phyloP scores from a whole-genome alignment of 2,888 invertebrate genomes.

The Coleophora flavipennella region DNA sequence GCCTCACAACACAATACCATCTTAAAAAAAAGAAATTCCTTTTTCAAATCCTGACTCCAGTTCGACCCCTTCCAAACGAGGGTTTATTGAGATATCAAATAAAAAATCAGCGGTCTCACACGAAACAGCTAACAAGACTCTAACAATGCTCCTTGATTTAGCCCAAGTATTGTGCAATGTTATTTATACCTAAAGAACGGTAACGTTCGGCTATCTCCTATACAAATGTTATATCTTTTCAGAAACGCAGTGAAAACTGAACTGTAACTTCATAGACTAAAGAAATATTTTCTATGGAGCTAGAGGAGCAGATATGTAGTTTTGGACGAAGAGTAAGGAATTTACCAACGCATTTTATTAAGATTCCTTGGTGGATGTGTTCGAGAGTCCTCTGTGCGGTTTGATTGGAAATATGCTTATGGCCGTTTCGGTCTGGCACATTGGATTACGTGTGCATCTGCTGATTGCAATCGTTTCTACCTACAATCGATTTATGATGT shows the following conservation, averaged over 20 bases:
- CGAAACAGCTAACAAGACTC: constrained; percentile 54
- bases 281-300: neutral
- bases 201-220: constrained; percentile 28
- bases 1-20: constrained; percentile 25
- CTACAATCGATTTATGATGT: neutral
- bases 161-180: constrained; percentile 64
- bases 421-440: constrained; percentile 37
- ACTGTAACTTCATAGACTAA: neutral
- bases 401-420: constrained; percentile 68
- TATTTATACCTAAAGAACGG: constrained; percentile 59
- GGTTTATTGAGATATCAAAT: constrained; percentile 71
- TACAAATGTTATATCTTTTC: constrained; percentile 17
- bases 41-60: constrained; percentile 34
- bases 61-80: constrained; percentile 47
- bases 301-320: neutral
- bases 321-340: constrained; percentile 13
- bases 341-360: constrained; percentile 65
- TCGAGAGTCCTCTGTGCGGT: constrained; percentile 48
- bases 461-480: constrained; percentile 39
- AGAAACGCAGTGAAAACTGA: rapidly evolving
- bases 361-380: constrained; percentile 51
- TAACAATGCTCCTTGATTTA: constrained; percentile 69
- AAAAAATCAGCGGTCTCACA: constrained; percentile 67
- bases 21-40: constrained; percentile 32
- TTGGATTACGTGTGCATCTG: constrained; percentile 46